Percentiles rank a stretch among this genome's conserved stretches.
phyloP scores from a whole-genome alignment of 1,140 invertebrate species.

The Trypoxylus dichotomus region DNA sequence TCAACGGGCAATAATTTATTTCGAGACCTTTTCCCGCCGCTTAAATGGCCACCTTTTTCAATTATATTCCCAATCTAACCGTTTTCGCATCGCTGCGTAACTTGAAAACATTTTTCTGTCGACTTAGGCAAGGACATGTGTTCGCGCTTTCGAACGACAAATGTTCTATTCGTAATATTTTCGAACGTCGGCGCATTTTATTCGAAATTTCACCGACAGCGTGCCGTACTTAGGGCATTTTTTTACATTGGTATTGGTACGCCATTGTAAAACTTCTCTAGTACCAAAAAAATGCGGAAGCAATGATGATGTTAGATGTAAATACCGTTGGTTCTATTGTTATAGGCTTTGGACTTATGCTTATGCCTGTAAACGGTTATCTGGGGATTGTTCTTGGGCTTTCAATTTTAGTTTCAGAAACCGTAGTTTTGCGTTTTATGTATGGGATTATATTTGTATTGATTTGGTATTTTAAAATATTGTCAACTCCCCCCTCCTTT shows the following conservation, averaged over 20 bases:
- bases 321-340: background rate
- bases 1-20: constrained; percentile 51
- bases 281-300: background rate
- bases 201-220: background rate
- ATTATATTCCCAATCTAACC: constrained; percentile 53
- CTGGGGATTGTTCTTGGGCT: too few species aligned
- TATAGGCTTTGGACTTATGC: background rate
- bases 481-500: too few species aligned
- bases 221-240: background rate
- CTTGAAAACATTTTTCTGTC: constrained; percentile 49
- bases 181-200: constrained; percentile 15
- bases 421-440: too few species aligned
- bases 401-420: too few species aligned
- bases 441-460: too few species aligned
- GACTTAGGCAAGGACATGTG: constrained; percentile 47
- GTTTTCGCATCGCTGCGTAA: constrained; percentile 50
- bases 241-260: too few species aligned
- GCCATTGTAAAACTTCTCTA: background rate
- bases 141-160: constrained; percentile 36
- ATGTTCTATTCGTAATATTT: constrained; percentile 33
- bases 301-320: background rate
- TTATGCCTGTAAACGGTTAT: too few species aligned
- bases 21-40: constrained; percentile 43
- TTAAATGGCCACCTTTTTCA: constrained; percentile 52
- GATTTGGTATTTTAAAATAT: too few species aligned